Evolutionary conservation across 2,113 vertebrate genomes (phyloP).

Genomic region (Pachycephala philippinensis): DNA sequence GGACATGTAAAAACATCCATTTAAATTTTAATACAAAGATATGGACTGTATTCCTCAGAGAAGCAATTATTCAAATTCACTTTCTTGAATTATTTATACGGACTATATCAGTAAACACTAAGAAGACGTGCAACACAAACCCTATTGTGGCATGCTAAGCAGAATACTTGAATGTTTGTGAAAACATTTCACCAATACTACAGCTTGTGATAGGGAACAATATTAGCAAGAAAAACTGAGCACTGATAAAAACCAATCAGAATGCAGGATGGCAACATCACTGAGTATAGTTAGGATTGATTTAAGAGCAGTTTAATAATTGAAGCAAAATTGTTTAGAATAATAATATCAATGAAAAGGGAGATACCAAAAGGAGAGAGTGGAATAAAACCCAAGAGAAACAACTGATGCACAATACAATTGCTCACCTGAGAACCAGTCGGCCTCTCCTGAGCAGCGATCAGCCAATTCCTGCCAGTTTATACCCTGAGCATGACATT

Average conservation of each 20-base stretch:
- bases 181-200: neutral
- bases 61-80: conserved; percentile 1
- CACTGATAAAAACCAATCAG: neutral
- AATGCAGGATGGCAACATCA: neutral
- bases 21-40: conserved; percentile 22
- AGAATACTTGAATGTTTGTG: neutral
- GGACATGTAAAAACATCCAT: neutral
- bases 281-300: neutral
- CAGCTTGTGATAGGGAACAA: neutral
- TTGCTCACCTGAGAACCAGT: neutral
- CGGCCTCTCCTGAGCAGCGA: neutral
- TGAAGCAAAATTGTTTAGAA: neutral
- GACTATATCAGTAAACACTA: neutral
- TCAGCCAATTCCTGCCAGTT: neutral
- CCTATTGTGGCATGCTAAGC: neutral
- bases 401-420: neutral
- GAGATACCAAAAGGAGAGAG: neutral
- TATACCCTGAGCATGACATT: neutral
- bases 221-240: neutral
- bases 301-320: neutral
- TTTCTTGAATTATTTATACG: neutral
- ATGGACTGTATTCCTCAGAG: neutral
- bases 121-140: neutral
- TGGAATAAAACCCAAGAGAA: neutral
- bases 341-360: neutral